Evolutionary conservation across 2,797 vertebrate species (phyloP).

Genomic region (Gallinago stenura): DNA sequence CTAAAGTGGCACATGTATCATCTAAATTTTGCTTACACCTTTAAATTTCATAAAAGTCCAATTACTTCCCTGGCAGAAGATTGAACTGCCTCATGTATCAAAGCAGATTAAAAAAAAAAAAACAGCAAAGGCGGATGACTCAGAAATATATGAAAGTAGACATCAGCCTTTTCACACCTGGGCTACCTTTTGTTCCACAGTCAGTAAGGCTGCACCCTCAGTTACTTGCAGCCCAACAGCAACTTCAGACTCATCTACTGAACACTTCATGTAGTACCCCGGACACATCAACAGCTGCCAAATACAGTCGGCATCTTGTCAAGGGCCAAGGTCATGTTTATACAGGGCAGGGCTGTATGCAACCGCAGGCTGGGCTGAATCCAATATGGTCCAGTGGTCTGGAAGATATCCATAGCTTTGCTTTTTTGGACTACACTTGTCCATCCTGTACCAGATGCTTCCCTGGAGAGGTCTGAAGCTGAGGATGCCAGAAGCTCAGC

Average conservation of each 20-base stretch:
- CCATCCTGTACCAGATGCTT: neutral
- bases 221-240: neutral
- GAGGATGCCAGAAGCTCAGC: neutral
- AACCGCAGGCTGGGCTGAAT: neutral
- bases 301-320: neutral
- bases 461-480: neutral
- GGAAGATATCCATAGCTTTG: neutral
- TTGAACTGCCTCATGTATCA: neutral
- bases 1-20: conserved; percentile 7
- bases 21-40: neutral
- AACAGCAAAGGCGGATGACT: neutral
- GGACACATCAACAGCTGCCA: neutral
- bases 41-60: neutral
- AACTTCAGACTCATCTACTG: neutral
- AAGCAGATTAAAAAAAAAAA: neutral
- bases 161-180: neutral
- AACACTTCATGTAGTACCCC: accelerated
- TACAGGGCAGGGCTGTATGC: accelerated
- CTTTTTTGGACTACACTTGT: neutral
- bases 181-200: neutral
- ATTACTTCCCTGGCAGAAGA: neutral
- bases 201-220: neutral
- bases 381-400: neutral
- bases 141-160: neutral
- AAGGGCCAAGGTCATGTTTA: neutral